Conservation (phyloP, 2,888 invertebrate genomes). For the Steinernema scapterisci region DNA sequence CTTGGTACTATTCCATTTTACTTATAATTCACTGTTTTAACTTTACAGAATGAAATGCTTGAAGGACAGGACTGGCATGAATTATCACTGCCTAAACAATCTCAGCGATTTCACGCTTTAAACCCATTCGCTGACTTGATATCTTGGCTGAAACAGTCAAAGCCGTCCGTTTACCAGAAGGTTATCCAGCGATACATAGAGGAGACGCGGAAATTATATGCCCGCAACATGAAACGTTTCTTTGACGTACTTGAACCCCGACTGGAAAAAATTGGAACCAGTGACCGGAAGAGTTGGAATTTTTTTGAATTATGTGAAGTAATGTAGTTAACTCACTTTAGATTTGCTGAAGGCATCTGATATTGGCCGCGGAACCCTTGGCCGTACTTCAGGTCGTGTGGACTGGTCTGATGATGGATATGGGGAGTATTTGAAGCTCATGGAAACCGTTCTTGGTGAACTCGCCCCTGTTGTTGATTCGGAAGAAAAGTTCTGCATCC, state of each 20-base stretch:
- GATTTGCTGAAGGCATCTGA: neutral
- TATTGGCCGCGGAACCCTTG: conserved; percentile 19
- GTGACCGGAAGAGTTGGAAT: neutral
- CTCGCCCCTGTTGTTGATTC: conserved; percentile 88
- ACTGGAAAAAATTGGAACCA: neutral
- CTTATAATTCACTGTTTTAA: conserved; percentile 67
- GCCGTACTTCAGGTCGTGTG: conserved; percentile 7
- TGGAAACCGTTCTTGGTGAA: conserved; percentile 84
- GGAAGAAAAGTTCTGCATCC: conserved; percentile 91
- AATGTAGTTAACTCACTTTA: neutral
- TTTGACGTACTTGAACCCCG: conserved; percentile 42
- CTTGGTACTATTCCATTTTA: conserved; percentile 73
- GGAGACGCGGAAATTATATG: conserved; percentile 55
- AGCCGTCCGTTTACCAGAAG: conserved; percentile 79
- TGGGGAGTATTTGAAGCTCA: conserved; percentile 70
- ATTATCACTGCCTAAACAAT: conserved; percentile 78
- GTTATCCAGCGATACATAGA: conserved; percentile 58
- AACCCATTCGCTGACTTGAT: conserved; percentile 71
- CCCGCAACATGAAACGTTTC: conserved; percentile 56
- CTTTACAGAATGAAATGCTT: conserved; percentile 52
- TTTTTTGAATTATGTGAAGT: neutral
- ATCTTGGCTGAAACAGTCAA: conserved; percentile 70
- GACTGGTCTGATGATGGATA: neutral
- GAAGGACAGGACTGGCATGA: conserved; percentile 64
- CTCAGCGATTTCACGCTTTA: conserved; percentile 82